Conservation (phyloP, 2,888 invertebrate species). For the Stenotaenia linearis region DNA sequence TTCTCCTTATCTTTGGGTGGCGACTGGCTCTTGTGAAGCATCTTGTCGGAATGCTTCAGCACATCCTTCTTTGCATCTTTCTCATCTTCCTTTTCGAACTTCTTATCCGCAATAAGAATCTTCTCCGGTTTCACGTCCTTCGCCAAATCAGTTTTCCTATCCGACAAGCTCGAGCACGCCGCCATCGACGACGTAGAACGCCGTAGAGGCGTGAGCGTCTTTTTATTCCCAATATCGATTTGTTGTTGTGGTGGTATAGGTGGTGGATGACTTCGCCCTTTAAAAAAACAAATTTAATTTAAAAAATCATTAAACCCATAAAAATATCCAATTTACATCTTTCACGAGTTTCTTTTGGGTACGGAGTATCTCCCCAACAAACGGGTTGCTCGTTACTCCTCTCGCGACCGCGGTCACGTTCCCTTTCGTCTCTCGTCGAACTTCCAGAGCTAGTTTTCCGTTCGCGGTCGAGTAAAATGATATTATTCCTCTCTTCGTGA, state of each 20-base stretch:
- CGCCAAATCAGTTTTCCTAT: conserved; percentile 43
- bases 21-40: background rate
- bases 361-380: conserved; percentile 40
- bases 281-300: conserved; percentile 32
- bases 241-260: conserved; percentile 46
- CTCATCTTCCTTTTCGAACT: conserved; percentile 37
- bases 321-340: conserved; percentile 32
- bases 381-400: conserved; percentile 15
- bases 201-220: conserved; percentile 47
- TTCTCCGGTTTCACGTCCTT: conserved; percentile 39
- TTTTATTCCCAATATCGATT: conserved; percentile 45
- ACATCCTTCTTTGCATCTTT: conserved; percentile 37
- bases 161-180: conserved; percentile 42
- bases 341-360: conserved; percentile 38
- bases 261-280: conserved; percentile 45
- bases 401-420: conserved; percentile 31
- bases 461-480: conserved; percentile 31
- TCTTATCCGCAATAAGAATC: conserved; percentile 34
- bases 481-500: conserved; percentile 30
- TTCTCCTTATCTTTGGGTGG: conserved; percentile 37
- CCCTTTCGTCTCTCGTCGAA: conserved; percentile 35
- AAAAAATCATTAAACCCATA: background rate
- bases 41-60: background rate
- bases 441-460: conserved; percentile 32
- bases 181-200: conserved; percentile 46